Evolutionary conservation across 2,113 vertebrate species (phyloP).

Genomic region (Ovibos moschatus): DNA sequence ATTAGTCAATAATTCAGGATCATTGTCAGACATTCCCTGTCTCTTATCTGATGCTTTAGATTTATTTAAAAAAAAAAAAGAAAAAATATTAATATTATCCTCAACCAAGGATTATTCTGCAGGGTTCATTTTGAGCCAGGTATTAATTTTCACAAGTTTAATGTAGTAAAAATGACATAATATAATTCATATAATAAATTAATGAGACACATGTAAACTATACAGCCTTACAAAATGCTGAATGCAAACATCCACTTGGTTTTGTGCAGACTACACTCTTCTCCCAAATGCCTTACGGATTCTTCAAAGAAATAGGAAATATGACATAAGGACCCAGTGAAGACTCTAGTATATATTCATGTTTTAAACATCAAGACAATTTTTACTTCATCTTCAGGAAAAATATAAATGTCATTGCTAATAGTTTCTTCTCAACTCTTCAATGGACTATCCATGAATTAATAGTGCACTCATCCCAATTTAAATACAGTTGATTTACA

Average conservation of each 20-base stretch:
- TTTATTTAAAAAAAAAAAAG: neutral
- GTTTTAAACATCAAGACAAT: neutral
- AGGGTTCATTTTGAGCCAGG: neutral
- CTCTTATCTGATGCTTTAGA: neutral
- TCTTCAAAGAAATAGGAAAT: neutral
- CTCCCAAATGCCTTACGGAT: fast-evolving
- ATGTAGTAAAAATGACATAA: neutral
- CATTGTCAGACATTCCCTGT: neutral
- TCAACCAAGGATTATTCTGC: neutral
- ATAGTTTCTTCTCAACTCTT: neutral
- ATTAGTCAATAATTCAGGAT: neutral
- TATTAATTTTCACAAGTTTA: neutral
- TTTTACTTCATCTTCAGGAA: neutral
- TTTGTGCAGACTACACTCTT: neutral
- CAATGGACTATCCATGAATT: neutral
- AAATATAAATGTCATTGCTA: neutral
- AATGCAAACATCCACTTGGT: neutral
- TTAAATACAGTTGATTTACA: neutral
- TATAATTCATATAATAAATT: neutral
- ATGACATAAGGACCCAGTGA: neutral
- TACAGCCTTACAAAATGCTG: neutral
- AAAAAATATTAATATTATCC: neutral
- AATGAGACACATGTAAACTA: neutral
- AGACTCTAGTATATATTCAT: neutral
- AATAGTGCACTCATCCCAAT: neutral